phyloP scores from a whole-genome alignment of 2,888 invertebrate species.

The Melieria picta region DNA sequence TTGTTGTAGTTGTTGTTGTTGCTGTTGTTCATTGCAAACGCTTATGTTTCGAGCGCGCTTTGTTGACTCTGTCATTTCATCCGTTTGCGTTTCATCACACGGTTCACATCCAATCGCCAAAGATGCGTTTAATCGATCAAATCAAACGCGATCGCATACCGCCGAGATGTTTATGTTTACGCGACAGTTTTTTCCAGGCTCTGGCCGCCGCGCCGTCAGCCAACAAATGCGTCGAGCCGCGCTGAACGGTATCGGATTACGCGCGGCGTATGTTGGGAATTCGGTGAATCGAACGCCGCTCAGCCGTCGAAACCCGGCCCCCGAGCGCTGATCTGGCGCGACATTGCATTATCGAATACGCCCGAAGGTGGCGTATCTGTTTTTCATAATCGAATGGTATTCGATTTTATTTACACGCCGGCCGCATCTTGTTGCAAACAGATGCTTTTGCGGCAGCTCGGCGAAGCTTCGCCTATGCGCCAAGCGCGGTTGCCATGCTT shows the following conservation, averaged over 20 bases:
- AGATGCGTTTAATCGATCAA: conserved; percentile 48
- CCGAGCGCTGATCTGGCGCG: not conserved
- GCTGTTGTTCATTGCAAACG: too few species aligned
- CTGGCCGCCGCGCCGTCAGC: not conserved
- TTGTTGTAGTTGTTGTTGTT: too few species aligned
- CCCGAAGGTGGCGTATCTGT: conserved; percentile 8
- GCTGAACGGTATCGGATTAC: conserved; percentile 23
- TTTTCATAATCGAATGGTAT: not conserved
- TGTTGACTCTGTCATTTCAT: conserved; percentile 41
- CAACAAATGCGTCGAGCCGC: not conserved
- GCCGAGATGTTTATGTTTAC: conserved; percentile 35
- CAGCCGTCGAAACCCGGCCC: not conserved
- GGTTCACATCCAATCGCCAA: conserved; percentile 21
- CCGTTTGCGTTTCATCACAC: conserved; percentile 30
- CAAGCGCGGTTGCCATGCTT: conserved; percentile 16
- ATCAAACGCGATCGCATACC: conserved; percentile 25
- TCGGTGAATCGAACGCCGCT: not conserved
- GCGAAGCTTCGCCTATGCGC: not conserved
- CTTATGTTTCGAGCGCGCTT: not conserved
- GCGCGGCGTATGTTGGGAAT: not conserved
- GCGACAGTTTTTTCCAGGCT: conserved; percentile 15
- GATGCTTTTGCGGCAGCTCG: conserved; percentile 40
- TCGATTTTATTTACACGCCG: conserved; percentile 5
- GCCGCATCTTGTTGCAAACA: conserved; percentile 42
- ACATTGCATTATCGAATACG: not conserved